These are phyloP conservation scores for Rana temporaria DNA, from an alignment of 2,113 vertebrate genomes.

Conservation along the genomic window DNA sequence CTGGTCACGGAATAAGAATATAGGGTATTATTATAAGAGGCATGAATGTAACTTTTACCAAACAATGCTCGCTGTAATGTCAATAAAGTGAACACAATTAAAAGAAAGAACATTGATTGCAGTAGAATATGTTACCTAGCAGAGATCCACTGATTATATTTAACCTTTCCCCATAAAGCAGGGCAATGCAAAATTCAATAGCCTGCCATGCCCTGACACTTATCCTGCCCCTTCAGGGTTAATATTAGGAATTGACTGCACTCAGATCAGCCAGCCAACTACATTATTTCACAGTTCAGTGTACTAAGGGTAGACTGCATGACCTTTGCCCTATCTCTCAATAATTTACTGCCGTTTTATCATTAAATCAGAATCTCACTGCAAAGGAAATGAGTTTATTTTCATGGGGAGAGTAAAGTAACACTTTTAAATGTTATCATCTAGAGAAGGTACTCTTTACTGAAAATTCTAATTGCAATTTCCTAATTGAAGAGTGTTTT, in stretches of 20 bases:
- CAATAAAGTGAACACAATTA: constrained; percentile 64
- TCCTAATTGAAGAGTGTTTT: constrained; percentile 45
- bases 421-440: constrained; percentile 63
- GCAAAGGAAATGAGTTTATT: constrained; percentile 70
- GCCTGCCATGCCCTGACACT: no score
- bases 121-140: constrained; percentile 61
- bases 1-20: constrained; percentile 56
- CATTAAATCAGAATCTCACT: constrained; percentile 76
- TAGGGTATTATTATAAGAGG: constrained; percentile 66
- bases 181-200: neutral
- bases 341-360: constrained; percentile 76
- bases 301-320: constrained; percentile 65
- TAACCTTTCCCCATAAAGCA: constrained; percentile 34
- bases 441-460: constrained; percentile 50
- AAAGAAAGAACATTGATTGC: constrained; percentile 65
- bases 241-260: constrained; percentile 69
- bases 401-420: constrained; percentile 52
- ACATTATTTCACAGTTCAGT: constrained; percentile 74
- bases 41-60: constrained; percentile 67
- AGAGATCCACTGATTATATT: constrained; percentile 65
- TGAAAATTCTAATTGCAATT: constrained; percentile 33
- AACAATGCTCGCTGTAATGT: constrained; percentile 61
- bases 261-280: constrained; percentile 63
- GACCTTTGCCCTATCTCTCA: constrained; percentile 75
- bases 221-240: constrained; percentile 57